Percentiles rank a stretch among this genome's conserved stretches.
Conservation (phyloP, 2,797 vertebrate genomes). For the Taenioides sp. region DNA sequence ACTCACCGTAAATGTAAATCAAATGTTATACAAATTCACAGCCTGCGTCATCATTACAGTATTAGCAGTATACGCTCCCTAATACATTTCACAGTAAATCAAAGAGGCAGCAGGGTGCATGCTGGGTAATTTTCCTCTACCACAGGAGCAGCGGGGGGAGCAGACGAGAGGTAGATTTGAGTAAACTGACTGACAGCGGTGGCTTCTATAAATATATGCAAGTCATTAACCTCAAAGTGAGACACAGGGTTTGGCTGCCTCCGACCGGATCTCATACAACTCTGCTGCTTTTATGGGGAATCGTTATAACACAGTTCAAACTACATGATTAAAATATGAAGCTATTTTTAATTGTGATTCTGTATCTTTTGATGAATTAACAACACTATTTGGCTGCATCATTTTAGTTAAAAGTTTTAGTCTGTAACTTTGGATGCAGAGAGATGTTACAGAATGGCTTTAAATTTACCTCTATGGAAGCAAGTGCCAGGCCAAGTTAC, state of each 20-base stretch:
- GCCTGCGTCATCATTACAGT: not conserved
- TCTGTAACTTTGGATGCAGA: no score
- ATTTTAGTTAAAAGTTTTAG: not conserved
- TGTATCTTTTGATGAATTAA: not conserved
- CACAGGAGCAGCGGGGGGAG: constrained; percentile 28
- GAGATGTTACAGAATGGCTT: no score
- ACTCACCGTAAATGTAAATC: not conserved
- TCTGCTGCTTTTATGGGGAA: constrained; percentile 12
- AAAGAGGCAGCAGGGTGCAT: constrained; percentile 27
- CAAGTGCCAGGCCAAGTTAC: no score
- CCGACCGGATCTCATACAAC: constrained; percentile 25
- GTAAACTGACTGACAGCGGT: constrained; percentile 53
- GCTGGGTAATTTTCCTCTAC: constrained; percentile 23
- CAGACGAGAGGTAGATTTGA: constrained; percentile 37
- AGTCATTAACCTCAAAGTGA: constrained; percentile 51
- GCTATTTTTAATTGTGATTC: not conserved
- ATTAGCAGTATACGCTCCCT: not conserved
- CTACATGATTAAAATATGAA: not conserved
- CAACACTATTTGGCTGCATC: not conserved
- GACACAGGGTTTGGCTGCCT: constrained; percentile 19
- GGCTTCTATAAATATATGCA: constrained; percentile 53
- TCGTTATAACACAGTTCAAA: not conserved
- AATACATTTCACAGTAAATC: constrained; percentile 9
- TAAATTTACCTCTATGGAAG: no score
- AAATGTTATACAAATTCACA: not conserved